phyloP scores from a whole-genome alignment of 2,888 invertebrate species.

The Hedychridium roseum region DNA sequence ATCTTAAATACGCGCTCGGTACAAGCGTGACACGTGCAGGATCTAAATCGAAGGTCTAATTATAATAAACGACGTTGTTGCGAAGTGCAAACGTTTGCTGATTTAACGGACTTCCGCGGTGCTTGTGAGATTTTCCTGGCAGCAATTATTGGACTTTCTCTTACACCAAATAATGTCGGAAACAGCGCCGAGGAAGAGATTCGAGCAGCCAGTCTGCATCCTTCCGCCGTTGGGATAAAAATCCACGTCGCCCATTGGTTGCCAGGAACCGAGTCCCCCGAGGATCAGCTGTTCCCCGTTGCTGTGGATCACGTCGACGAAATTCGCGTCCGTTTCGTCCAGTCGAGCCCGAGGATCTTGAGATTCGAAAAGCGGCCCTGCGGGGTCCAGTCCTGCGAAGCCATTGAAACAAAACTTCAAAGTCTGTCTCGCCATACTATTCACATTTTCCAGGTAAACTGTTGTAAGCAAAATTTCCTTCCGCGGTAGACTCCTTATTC shows the following conservation, averaged over 20 bases:
- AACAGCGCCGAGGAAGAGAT: slow-evolving; percentile 90
- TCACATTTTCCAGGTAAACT: no score
- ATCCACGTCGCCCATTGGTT: slow-evolving; percentile 91
- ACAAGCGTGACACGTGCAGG: no score
- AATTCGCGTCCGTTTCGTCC: slow-evolving; percentile 84
- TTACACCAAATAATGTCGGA: slow-evolving; percentile 88
- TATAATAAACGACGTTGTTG: no score
- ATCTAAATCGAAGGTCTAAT: no score
- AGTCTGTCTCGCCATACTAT: no score
- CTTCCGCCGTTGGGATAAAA: slow-evolving; percentile 93
- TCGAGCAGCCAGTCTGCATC: slow-evolving; percentile 91
- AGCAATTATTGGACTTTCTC: slow-evolving; percentile 48
- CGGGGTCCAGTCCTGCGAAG: slow-evolving; percentile 81
- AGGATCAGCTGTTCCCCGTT: slow-evolving; percentile 92
- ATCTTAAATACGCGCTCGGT: no score
- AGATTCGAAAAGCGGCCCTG: slow-evolving; percentile 90
- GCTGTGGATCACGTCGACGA: slow-evolving; percentile 93
- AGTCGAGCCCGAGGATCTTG: slow-evolving; percentile 86
- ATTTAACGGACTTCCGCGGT: background rate
- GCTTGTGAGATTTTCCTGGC: background rate
- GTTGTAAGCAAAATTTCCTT: no score
- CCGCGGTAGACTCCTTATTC: no score
- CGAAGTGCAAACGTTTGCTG: background rate
- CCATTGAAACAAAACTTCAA: no score
- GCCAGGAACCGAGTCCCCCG: slow-evolving; percentile 88